Conservation (phyloP, 2,888 invertebrate genomes). For the Geophilus truncorum region DNA sequence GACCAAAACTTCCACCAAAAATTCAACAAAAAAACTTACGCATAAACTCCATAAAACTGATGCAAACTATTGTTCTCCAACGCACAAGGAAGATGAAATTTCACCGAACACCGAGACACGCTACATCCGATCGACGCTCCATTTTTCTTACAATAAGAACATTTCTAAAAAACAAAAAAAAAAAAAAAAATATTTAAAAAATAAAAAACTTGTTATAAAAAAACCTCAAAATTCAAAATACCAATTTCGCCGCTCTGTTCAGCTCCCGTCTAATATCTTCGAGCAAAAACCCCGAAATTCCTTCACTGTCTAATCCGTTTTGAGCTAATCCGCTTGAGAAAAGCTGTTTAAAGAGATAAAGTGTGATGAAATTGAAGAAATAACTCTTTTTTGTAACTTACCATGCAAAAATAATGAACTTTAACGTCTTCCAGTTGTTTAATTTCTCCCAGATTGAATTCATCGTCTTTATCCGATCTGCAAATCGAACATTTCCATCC, state of each 20-base stretch:
- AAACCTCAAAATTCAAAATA: slow-evolving; percentile 47
- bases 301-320: slow-evolving; percentile 62
- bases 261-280: slow-evolving; percentile 64
- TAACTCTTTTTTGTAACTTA: slow-evolving; percentile 50
- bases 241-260: slow-evolving; percentile 60
- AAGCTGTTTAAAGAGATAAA: slow-evolving; percentile 54
- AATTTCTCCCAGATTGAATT: slow-evolving; percentile 38
- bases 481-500: slow-evolving; percentile 32
- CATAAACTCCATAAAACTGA: slow-evolving; percentile 60
- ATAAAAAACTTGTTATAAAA: slow-evolving; percentile 38
- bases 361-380: background rate
- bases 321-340: slow-evolving; percentile 66
- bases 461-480: background rate
- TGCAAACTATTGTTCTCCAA: slow-evolving; percentile 59
- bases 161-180: slow-evolving; percentile 55
- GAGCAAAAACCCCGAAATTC: slow-evolving; percentile 67
- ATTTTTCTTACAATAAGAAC: slow-evolving; percentile 60
- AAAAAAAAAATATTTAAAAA: slow-evolving; percentile 30
- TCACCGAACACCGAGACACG: slow-evolving; percentile 58
- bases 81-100: slow-evolving; percentile 74
- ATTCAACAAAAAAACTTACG: slow-evolving; percentile 46
- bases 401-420: slow-evolving; percentile 72
- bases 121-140: slow-evolving; percentile 72
- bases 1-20: too few species aligned
- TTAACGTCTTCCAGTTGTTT: slow-evolving; percentile 52